These are phyloP conservation scores for Microctonus brassicae DNA, from an alignment of 2,888 invertebrate genomes.

Conservation along the genomic window DNA sequence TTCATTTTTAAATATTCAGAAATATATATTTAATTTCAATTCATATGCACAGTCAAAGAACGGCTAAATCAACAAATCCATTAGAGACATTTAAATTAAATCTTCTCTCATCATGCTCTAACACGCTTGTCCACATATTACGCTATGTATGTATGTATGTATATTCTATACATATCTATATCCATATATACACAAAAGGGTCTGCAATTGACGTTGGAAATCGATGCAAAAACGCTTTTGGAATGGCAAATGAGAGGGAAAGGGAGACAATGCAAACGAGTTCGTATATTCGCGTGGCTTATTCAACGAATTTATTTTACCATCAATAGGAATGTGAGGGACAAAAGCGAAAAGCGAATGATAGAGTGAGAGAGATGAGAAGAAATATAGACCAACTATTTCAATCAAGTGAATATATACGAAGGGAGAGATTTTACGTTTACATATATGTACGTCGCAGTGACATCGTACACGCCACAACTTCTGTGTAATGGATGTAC, in stretches of 20 bases:
- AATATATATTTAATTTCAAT: too few relatives aligned
- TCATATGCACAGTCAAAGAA: neutral
- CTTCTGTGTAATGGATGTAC: neutral
- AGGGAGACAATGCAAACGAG: conserved; percentile 9
- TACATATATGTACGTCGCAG: neutral
- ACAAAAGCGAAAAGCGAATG: neutral
- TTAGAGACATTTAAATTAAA: conserved; percentile 14
- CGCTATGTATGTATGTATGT: neutral
- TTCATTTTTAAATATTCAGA: too few relatives aligned
- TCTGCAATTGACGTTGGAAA: conserved; percentile 14
- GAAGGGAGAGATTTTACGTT: conserved; percentile 31
- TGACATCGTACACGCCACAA: neutral
- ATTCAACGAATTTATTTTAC: conserved; percentile 14
- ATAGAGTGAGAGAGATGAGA: neutral
- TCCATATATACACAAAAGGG: neutral
- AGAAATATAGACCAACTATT: conserved; percentile 18
- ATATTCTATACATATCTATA: neutral
- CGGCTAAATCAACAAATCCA: conserved; percentile 8
- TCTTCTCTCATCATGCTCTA: neutral
- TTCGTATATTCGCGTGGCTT: neutral
- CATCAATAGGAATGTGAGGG: neutral
- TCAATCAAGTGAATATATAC: conserved; percentile 52
- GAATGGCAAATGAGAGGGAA: conserved; percentile 25
- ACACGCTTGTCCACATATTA: neutral
- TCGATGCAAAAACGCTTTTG: conserved; percentile 33